Conservation (phyloP, 2,113 vertebrate species). For the Prionailurus viverrinus region DNA sequence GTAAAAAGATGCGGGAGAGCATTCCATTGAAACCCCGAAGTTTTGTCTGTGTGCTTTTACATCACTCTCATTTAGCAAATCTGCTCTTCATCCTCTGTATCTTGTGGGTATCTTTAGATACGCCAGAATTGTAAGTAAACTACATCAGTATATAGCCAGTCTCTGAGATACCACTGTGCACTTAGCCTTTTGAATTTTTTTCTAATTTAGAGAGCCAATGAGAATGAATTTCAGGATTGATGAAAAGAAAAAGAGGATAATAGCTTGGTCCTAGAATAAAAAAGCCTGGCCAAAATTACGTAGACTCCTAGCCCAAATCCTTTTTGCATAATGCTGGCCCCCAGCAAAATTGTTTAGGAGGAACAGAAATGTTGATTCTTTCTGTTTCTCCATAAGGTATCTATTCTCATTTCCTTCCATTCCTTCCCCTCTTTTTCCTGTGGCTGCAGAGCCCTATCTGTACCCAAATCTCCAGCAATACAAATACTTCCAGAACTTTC, state of each 20-base stretch:
- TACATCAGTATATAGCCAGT: not conserved
- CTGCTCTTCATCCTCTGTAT: no score
- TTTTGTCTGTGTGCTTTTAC: fast-evolving
- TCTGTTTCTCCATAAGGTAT: not conserved
- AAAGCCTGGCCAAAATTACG: not conserved
- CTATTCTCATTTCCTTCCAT: not conserved
- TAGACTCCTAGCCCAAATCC: not conserved
- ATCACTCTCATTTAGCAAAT: not conserved
- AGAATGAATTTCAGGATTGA: not conserved
- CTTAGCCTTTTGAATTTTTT: not conserved
- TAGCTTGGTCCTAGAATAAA: not conserved
- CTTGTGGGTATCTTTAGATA: not conserved
- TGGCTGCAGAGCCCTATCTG: not conserved
- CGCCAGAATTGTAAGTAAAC: not conserved
- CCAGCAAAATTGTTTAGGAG: not conserved
- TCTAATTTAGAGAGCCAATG: not conserved
- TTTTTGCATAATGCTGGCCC: not conserved
- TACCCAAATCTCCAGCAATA: not conserved
- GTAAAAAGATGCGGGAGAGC: not conserved
- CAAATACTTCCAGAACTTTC: not conserved
- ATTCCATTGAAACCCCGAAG: not conserved
- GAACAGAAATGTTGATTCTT: not conserved
- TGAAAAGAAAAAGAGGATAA: not conserved
- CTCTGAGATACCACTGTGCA: not conserved
- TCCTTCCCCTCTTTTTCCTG: not conserved